Evolutionary conservation across 2,113 vertebrate species (phyloP).

Genomic region (Hippopotamus amphibius): DNA sequence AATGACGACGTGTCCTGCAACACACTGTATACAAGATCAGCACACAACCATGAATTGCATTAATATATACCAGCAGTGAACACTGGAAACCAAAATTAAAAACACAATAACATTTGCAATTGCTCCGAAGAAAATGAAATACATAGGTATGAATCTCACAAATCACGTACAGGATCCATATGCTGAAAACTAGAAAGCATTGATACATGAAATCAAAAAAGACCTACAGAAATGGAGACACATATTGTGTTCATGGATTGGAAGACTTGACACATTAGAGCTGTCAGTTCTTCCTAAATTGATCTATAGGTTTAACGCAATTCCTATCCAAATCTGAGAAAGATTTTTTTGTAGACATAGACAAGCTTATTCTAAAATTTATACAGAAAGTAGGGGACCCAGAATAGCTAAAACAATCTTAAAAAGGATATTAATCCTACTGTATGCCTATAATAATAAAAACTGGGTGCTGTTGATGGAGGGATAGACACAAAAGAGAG

Average conservation of each 20-base stretch:
- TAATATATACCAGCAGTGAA: slow-evolving; percentile 5
- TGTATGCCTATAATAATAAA: not conserved
- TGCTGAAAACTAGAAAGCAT: not conserved
- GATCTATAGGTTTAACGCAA: not conserved
- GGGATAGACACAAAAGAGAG: not conserved
- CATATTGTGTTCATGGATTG: not conserved
- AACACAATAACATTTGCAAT: not conserved
- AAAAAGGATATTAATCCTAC: not conserved
- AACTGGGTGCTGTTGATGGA: not conserved
- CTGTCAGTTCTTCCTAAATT: not conserved
- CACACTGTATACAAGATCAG: not conserved
- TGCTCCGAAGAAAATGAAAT: not conserved
- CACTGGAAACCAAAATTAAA: slow-evolving; percentile 35
- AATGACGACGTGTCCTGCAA: not conserved
- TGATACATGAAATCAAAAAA: not conserved
- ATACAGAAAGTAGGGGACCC: not conserved
- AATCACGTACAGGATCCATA: not conserved
- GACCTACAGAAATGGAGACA: slow-evolving; percentile 18
- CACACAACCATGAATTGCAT: not conserved
- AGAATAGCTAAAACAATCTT: slow-evolving; percentile 6
- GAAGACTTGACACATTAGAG: not conserved
- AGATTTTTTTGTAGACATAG: not conserved
- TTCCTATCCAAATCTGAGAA: not conserved
- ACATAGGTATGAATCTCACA: not conserved
- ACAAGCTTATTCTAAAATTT: slow-evolving; percentile 39